phyloP scores from a whole-genome alignment of 2,888 invertebrate species.

The Scaptomyza cyrtandrae region DNA sequence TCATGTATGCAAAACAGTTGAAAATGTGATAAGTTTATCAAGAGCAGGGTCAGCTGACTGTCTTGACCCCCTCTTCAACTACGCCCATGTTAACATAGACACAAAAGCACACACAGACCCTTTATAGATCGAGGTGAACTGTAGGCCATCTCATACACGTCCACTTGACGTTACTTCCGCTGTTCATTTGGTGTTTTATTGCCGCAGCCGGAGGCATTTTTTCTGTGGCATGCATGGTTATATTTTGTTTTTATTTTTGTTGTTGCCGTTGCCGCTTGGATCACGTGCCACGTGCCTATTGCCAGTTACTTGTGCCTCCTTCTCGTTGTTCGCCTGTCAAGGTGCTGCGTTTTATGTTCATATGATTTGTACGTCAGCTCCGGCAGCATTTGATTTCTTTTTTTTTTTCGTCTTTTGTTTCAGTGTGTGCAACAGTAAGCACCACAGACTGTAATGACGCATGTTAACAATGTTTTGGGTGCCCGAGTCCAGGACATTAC shows the following conservation, averaged over 20 bases:
- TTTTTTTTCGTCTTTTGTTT: conserved; percentile 51
- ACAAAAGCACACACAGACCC: conserved; percentile 16
- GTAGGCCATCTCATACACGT: conserved; percentile 49
- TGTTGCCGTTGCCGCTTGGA: conserved; percentile 44
- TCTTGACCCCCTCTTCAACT: neutral
- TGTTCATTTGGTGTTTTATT: conserved; percentile 79
- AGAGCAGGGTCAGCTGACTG: too few relatives aligned
- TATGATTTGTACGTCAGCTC: conserved; percentile 71
- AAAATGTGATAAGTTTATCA: neutral
- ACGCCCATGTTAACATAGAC: conserved; percentile 19
- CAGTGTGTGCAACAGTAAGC: conserved; percentile 16
- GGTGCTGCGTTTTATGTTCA: conserved; percentile 77
- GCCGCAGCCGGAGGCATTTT: conserved; percentile 56
- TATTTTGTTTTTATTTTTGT: neutral
- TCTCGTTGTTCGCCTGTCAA: conserved; percentile 49
- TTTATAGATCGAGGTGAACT: conserved; percentile 24
- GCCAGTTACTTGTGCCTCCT: conserved; percentile 13
- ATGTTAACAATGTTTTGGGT: conserved; percentile 77
- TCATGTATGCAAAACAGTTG: neutral
- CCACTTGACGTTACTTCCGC: conserved; percentile 74
- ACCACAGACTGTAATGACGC: conserved; percentile 79
- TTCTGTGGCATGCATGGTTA: conserved; percentile 11
- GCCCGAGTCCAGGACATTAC: conserved; percentile 47
- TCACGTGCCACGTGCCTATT: conserved; percentile 69
- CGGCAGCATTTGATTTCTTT: conserved; percentile 69